Base-by-base conservation (phyloP, 2,797 vertebrate species). In the Pogonophryne albipinna region DNA sequence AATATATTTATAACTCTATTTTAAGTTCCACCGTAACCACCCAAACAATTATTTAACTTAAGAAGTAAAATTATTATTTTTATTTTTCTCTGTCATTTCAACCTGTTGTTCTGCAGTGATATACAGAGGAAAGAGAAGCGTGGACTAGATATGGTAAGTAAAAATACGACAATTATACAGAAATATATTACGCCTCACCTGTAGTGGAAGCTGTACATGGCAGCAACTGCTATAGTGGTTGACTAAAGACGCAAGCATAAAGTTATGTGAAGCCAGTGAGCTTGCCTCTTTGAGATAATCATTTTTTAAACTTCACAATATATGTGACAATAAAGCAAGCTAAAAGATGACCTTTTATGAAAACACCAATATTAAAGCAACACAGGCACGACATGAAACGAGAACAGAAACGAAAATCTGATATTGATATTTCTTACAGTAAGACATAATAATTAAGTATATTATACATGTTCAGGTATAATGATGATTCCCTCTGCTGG, bases 71-170 rank as follows among this genome's bases (percentile, higher is more conserved):
- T 4, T 0, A 6, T 4, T 0, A 1, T n/a, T n/a, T n/a, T 46
- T 27, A 27, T 27, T 27, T 27, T 27, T 27, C 27, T 76, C 20
- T 68, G 53, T 63, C 44, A 7, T 41, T 69, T 61, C 60, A 77
- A 64, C 56, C 23, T 79, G 50, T 88, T 79, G 50, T 88, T 80
- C 86, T 91, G 1, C 76, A 99, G 97, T 99, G 70, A 94, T 97
- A 89, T 98, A 97, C 86, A 95, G 96, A 93, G 96, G 97, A 79
- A 98, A 95, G 91, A 96, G 95, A 92, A 97, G 94, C 71, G 69
- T 94, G 76, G 91, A 95, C 69, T 94, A 95, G 80, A 47, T 6
- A n/a, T 7, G 60, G 78, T 88, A 72, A 66, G 90, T 91, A 59
- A 45, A 75, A 58, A 15, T 20, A 15, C 11, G 46, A 44, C 27